A percentile compares a stretch with the other conserved stretches of the same genome.
These are phyloP conservation scores for Telmatochromis sp. DNA, from an alignment of 2,113 vertebrate genomes.

Conservation along the genomic window DNA sequence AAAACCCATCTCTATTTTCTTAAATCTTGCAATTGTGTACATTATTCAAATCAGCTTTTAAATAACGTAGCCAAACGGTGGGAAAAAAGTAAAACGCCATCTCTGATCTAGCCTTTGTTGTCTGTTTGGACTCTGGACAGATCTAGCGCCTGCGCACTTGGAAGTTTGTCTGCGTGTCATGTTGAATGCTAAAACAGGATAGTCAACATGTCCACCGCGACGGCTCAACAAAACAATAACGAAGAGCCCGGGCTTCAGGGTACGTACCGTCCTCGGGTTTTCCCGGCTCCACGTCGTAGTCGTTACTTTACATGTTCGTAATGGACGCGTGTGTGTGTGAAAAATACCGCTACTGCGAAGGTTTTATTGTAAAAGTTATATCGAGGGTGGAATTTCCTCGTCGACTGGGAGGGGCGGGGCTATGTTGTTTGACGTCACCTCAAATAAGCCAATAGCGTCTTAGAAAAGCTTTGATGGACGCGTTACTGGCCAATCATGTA, in stretches of 20 bases:
- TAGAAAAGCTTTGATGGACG: conserved; percentile 37
- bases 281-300: neutral
- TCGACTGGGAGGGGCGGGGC: conserved; percentile 36
- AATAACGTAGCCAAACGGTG: neutral
- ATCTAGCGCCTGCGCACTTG: conserved; percentile 40
- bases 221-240: conserved; percentile 73
- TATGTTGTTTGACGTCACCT: conserved; percentile 8
- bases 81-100: neutral
- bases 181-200: conserved; percentile 54
- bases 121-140: neutral
- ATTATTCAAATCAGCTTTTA: neutral
- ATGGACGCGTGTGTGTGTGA: neutral
- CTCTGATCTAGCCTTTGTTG: neutral
- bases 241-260: conserved; percentile 73
- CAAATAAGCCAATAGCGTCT: conserved; percentile 28
- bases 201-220: conserved; percentile 75
- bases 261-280: conserved; percentile 21
- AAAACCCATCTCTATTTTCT: neutral
- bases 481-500: conserved; percentile 26
- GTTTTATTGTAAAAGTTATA: conserved; percentile 54
- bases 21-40: neutral
- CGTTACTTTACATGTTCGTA: rapidly evolving
- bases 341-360: neutral
- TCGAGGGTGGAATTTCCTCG: conserved; percentile 57
- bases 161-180: conserved; percentile 31